Percentiles rank a stretch among this genome's conserved stretches.
phyloP scores from a whole-genome alignment of 2,113 vertebrate species.

The Ariopsis seemanni region DNA sequence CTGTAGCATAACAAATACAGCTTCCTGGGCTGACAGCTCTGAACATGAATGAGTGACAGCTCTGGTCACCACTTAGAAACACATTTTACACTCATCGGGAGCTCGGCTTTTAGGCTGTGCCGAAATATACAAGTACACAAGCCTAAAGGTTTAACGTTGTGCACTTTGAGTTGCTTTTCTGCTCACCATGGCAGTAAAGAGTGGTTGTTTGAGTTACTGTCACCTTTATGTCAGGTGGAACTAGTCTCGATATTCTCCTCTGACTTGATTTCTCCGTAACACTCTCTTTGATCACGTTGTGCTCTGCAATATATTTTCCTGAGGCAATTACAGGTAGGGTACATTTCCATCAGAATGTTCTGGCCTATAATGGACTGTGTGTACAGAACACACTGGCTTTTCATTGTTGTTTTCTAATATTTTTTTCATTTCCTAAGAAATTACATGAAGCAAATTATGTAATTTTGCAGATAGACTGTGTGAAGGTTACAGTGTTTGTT shows the following conservation, averaged over 20 bases:
- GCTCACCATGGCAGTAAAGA: neutral
- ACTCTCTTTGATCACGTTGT: neutral
- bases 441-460: neutral
- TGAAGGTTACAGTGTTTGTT: neutral
- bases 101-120: too few species aligned
- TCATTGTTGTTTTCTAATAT: neutral
- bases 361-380: neutral
- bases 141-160: neutral
- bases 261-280: neutral
- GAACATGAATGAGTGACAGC: too few species aligned
- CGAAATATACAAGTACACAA: too few species aligned
- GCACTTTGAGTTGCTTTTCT: neutral
- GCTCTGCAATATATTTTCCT: too few species aligned
- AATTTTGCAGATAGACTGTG: too few species aligned
- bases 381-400: neutral
- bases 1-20: too few species aligned
- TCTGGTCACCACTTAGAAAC: too few species aligned
- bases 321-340: neutral
- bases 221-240: neutral
- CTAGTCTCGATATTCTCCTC: neutral
- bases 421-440: neutral
- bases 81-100: too few species aligned
- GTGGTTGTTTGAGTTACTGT: neutral
- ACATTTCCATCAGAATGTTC: neutral
- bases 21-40: too few species aligned